Percentiles rank a stretch among this genome's conserved stretches.
Evolutionary conservation across 2,113 vertebrate species (phyloP).

Genomic region (Amblyopsis rosae): DNA sequence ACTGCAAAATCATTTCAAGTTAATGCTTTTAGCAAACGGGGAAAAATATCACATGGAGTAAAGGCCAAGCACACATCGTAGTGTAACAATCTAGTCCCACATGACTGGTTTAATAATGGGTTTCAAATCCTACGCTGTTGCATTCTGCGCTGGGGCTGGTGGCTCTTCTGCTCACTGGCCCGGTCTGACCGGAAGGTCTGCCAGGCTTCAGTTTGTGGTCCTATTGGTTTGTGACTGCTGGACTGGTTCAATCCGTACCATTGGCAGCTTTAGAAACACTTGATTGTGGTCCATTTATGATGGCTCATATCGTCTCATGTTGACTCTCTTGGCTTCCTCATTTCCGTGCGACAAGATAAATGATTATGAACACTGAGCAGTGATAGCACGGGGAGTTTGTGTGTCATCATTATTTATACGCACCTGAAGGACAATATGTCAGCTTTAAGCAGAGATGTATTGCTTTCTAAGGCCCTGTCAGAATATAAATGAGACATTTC

Average conservation of each 20-base stretch:
- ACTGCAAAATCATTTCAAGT: too few relatives aligned
- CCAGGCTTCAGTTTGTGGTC: not conserved
- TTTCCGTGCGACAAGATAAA: too few relatives aligned
- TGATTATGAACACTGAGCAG: too few relatives aligned
- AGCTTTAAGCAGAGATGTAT: too few relatives aligned
- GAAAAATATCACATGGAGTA: too few relatives aligned
- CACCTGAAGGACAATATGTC: too few relatives aligned
- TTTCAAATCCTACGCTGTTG: not conserved
- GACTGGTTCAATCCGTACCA: not conserved
- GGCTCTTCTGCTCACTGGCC: not conserved
- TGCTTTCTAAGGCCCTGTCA: too few relatives aligned
- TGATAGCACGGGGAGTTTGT: too few relatives aligned
- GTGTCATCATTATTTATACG: too few relatives aligned
- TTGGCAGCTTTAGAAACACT: not conserved
- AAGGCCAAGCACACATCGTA: not conserved
- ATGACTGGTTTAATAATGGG: not conserved
- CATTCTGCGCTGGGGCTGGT: not conserved
- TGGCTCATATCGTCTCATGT: not conserved
- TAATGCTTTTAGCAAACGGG: too few relatives aligned
- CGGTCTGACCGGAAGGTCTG: not conserved
- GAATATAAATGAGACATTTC: too few relatives aligned
- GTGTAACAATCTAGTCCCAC: not conserved
- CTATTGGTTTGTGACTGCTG: not conserved
- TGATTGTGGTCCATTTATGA: slow-evolving; percentile 13
- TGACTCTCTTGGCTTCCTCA: too few relatives aligned